Base-by-base conservation (phyloP, 2,888 invertebrate genomes). In the Oxycera nigricornis region DNA sequence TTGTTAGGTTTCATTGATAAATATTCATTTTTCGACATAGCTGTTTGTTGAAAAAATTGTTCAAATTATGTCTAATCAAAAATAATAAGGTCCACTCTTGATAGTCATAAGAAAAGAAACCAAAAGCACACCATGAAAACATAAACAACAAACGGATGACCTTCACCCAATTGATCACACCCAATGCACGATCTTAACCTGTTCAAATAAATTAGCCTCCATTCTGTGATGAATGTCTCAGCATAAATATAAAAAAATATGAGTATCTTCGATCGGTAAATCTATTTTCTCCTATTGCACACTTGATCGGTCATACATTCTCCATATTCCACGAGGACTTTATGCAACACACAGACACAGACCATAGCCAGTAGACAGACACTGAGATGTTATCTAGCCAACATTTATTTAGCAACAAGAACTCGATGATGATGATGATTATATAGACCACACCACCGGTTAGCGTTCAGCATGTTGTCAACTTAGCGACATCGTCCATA, bases 401-500 rank as follows among this genome's bases (percentile, higher is more conserved):
- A n/a, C n/a, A n/a, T n/a, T n/a, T n/a, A n/a, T n/a, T n/a, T n/a
- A n/a, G n/a, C 46, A 2, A 55, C 11, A 9, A 55, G 55, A 55
- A 62, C 62, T 24, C 22, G 62, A 62, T 20, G 62, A 6, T 62
- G 11, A 7, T 59, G 59, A 28, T 28, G n/a, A 28, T 28, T 59
- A 30, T 3, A 26, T 9, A 30, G 59, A 59, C 62, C 35, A 35
- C 31, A 62, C n/a, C n/a, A n/a, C 62, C 22, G 59, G 14, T 14
- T 35, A 35, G 20, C 20, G 35, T 26, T 35, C 35, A 35, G 14
- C 62, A 62, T 62, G 22, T 55, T 28, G 46, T 68, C 50, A 50
- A 68, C 68, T 68, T 68, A 30, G 24, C 68, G 14, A n/a, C n/a
- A n/a, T 41, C 39, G 24, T 50, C 11, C 11, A 22, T 67, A 68